Base-by-base conservation (phyloP, 1,140 invertebrate genomes). In the Leptinotarsa lineolata region DNA sequence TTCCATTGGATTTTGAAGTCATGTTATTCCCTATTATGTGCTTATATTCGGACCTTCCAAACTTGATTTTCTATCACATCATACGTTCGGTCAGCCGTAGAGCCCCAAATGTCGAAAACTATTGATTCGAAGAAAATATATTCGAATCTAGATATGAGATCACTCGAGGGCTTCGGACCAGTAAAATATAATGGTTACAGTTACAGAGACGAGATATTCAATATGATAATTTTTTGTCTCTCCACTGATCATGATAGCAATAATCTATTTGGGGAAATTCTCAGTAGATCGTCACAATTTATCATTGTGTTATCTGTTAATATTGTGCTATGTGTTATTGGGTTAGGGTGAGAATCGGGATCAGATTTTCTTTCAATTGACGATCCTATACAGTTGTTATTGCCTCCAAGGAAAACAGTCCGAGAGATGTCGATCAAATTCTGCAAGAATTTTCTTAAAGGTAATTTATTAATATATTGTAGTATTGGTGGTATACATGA, bases 51-150 rank as follows among this genome's bases (percentile, higher is more conserved):
- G 21, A 65, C 48, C 48, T 54, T 18, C 48, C 48, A 16, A 16
- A 54, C n/a, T 54, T 54, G 48, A 54, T 54, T 54, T 39, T 54
- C 48, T 18, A 54, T 15, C 15, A 18, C 16, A 18, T 54, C 48
- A 16, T 54, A 16, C 48, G 48, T 54, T 54, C 48, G 48, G 48
- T 54, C 48, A 54, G 48, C 48, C 48, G 48, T 54, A 16, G 16
- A 54, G 48, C 48, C 48, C 48, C 48, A 54, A 54, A 54, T 54
- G 48, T 54, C 48, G 15, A 54, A 54, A 54, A 54, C 16, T 54
- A 54, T 54, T 18, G 48, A 54, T 54, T 54, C 48, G n/a, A 54
- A 15, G 48, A 54, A 15, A 54, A 54, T 54, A 16, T 54, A 54
- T 54, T 18, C 48, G 48, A 16, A 54, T 54, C 48, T n/a, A 18